A percentile compares a stretch with the other conserved stretches of the same genome.
Evolutionary conservation across 2,888 invertebrate species (phyloP).

Genomic region (Papilio demoleus): DNA sequence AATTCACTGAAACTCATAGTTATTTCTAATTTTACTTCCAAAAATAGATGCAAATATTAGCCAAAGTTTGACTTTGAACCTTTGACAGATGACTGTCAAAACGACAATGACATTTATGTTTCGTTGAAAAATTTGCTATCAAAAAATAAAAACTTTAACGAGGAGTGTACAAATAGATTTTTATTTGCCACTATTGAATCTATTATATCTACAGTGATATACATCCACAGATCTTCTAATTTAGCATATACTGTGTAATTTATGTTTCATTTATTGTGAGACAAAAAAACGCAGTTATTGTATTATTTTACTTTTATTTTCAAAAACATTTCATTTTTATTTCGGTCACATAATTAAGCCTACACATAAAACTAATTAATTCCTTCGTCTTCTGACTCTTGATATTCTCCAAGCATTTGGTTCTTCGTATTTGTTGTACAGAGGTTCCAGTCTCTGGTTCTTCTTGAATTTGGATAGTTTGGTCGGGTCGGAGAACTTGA

Average conservation of each 20-base stretch:
- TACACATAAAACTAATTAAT: constrained; percentile 80
- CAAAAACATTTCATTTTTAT: constrained; percentile 1
- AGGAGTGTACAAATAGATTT: no score
- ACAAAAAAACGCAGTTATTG: no score
- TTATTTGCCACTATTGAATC: no score
- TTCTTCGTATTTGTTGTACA: constrained; percentile 99
- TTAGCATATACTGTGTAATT: no score
- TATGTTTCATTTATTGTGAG: no score
- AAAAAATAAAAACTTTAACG: no score
- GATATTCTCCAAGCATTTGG: constrained; percentile 99
- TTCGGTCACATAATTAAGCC: constrained; percentile 12
- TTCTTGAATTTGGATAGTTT: constrained; percentile 99
- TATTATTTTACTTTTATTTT: no score
- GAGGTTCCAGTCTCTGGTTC: constrained; percentile 98
- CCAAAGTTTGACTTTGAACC: constrained; percentile 28
- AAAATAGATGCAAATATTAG: constrained; percentile 24
- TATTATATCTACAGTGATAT: no score
- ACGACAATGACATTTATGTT: constrained; percentile 1
- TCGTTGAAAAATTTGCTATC: neutral
- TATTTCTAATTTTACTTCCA: constrained; percentile 19
- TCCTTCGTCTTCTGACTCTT: constrained; percentile 92
- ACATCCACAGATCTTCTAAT: no score
- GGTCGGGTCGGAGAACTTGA: constrained; percentile 99
- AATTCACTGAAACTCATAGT: constrained; percentile 23
- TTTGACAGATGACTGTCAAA: constrained; percentile 24